Conservation (phyloP, 2,113 vertebrate species). For the Pampusana beccarii region DNA sequence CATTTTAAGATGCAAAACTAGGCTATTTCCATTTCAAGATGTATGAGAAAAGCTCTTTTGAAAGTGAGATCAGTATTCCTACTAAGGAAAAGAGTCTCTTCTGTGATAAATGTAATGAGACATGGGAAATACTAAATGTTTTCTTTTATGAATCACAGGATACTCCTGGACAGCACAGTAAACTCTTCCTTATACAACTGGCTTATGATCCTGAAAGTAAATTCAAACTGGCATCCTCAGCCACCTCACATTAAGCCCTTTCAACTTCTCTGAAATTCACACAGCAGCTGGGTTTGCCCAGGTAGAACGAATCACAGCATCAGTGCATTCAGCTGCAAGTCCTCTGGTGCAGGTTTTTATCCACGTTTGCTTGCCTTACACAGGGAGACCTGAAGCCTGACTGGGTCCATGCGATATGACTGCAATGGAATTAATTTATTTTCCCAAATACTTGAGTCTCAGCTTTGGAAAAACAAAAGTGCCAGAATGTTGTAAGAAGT, state of each 20-base stretch:
- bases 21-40: not conserved
- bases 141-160: conserved; percentile 6
- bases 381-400: not conserved
- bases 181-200: conserved; percentile 3
- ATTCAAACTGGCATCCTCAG: not conserved
- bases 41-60: not conserved
- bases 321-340: not conserved
- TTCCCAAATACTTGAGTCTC: not conserved
- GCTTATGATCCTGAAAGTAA: not conserved
- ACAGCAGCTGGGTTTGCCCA: not conserved
- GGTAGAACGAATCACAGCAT: not conserved
- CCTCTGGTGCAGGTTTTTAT: not conserved
- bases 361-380: not conserved
- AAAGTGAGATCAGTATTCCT: not conserved
- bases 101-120: not conserved
- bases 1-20: not conserved
- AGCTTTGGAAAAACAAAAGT: not conserved
- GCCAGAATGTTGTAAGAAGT: not conserved
- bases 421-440: not conserved
- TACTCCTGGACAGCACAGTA: not conserved
- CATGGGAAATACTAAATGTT: not conserved
- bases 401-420: not conserved
- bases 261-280: not conserved
- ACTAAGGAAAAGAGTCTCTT: not conserved
- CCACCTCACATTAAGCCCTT: not conserved